Evolutionary conservation across 2,113 vertebrate species (phyloP).

Genomic region (Acanthochromis polyacanthus): DNA sequence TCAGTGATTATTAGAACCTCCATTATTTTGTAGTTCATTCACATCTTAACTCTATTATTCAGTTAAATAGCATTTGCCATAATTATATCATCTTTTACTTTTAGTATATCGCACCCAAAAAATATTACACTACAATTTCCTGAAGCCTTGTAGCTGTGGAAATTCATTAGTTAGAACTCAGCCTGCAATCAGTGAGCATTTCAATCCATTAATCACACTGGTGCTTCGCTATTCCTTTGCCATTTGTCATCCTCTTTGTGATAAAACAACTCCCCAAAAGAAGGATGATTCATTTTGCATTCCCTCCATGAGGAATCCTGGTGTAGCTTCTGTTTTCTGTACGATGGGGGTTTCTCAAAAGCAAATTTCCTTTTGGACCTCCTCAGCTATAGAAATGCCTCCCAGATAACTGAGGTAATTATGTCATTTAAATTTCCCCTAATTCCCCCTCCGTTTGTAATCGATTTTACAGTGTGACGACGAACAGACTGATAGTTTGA

Average conservation of each 20-base stretch:
- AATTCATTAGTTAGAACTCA: background rate
- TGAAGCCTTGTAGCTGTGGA: background rate
- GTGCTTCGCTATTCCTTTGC: background rate
- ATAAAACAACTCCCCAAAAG: background rate
- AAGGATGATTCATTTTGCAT: background rate
- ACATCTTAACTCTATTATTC: too few relatives aligned
- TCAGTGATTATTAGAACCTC: too few relatives aligned
- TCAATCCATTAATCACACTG: constrained; percentile 11
- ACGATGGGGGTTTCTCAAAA: constrained; percentile 21
- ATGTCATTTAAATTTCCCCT: constrained; percentile 63
- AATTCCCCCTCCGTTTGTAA: constrained; percentile 59
- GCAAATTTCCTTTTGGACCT: constrained; percentile 38
- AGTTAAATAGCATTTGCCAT: too few relatives aligned
- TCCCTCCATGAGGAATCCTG: background rate
- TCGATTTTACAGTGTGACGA: constrained; percentile 76
- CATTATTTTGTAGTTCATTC: too few relatives aligned
- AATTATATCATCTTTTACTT: too few relatives aligned
- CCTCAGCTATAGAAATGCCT: constrained; percentile 32
- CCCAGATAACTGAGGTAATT: constrained; percentile 54
- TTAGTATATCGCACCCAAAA: too few relatives aligned
- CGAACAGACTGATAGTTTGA: constrained; percentile 68
- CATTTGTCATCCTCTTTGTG: background rate
- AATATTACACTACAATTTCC: too few relatives aligned
- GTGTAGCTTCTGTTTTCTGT: background rate
- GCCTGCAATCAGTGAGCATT: constrained; percentile 12